A percentile compares a stretch with the other conserved stretches of the same genome.
These are phyloP conservation scores for Saxicola maurus DNA, from an alignment of 2,797 vertebrate species.

Conservation along the genomic window DNA sequence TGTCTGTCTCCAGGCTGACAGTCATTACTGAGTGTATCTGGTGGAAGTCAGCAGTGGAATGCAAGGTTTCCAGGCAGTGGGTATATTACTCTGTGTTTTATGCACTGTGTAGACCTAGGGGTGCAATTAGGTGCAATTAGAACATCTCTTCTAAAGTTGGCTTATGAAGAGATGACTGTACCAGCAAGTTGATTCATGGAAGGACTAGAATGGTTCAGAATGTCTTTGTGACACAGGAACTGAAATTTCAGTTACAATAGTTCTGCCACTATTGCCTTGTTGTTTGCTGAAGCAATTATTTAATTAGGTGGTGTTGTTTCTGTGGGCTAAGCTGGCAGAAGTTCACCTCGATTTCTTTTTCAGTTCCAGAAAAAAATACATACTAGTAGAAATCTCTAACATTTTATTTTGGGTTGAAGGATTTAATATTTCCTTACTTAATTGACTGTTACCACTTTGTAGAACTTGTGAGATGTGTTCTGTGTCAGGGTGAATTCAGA, in stretches of 20 bases:
- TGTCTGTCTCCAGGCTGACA: neutral
- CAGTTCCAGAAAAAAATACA: neutral
- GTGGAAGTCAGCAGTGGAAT: neutral
- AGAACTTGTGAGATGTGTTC: neutral
- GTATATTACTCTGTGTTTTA: neutral
- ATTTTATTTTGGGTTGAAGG: neutral
- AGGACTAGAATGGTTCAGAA: neutral
- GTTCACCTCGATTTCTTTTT: neutral
- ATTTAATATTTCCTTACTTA: neutral
- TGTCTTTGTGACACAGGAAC: neutral
- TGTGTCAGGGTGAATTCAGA: neutral
- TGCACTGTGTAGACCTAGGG: neutral
- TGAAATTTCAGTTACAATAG: neutral
- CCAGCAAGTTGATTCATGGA: neutral
- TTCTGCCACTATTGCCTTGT: neutral
- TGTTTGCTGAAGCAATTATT: neutral
- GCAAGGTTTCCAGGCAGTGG: neutral
- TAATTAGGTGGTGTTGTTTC: neutral
- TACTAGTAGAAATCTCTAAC: neutral
- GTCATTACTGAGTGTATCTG: neutral
- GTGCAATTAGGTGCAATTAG: neutral
- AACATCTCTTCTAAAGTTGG: neutral
- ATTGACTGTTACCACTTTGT: neutral
- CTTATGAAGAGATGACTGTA: accelerated
- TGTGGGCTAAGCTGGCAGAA: neutral